These are phyloP conservation scores for Trogon melanurus DNA, from an alignment of 2,113 vertebrate genomes.

Conservation along the genomic window DNA sequence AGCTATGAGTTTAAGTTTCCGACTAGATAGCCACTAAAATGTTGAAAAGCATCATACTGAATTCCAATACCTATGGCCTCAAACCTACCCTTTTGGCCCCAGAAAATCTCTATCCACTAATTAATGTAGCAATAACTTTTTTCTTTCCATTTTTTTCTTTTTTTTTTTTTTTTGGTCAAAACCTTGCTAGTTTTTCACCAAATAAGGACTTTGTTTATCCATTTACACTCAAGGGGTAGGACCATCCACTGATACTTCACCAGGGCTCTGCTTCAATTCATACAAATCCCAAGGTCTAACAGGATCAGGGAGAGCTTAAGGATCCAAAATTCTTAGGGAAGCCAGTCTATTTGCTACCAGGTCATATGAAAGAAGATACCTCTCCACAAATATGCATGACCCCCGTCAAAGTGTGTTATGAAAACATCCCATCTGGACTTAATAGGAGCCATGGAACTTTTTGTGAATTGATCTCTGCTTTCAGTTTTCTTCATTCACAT, in stretches of 20 bases:
- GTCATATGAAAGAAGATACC: not conserved
- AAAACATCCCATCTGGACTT: not conserved
- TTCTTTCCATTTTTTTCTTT: rapidly evolving
- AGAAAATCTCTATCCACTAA: not conserved
- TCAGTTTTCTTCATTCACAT: not conserved
- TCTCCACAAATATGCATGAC: not conserved
- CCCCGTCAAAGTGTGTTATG: not conserved
- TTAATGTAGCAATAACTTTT: not conserved
- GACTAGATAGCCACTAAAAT: not conserved
- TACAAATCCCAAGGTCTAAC: not conserved
- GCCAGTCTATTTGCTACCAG: not conserved
- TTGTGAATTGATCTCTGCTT: not conserved
- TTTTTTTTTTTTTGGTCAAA: not conserved
- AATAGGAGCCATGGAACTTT: not conserved
- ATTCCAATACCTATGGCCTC: rapidly evolving
- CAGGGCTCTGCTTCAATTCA: not conserved
- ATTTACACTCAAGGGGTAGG: not conserved
- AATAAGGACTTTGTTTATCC: not conserved
- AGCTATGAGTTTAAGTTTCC: not conserved
- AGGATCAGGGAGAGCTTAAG: not conserved
- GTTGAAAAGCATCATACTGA: not conserved
- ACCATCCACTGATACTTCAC: not conserved
- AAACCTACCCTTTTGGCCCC: not conserved
- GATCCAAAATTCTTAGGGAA: not conserved
- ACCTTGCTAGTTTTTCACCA: not conserved